Evolutionary conservation across 1,140 invertebrate species (phyloP), one percentile per base, ranked within the genome.

Genomic region (Heliconius hewitsoni): DNA sequence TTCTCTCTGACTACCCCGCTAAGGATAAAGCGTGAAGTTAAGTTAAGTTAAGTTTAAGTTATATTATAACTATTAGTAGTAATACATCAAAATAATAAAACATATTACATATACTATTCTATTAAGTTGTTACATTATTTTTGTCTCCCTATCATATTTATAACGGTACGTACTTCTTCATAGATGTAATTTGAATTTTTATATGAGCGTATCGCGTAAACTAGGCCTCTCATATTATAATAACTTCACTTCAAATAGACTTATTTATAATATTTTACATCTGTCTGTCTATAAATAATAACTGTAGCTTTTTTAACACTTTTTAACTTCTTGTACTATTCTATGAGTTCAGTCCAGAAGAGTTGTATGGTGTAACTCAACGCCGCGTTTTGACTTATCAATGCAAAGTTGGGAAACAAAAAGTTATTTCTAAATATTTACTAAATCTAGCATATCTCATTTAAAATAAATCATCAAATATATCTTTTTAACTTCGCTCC

Each of bases 141-240:
- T 55, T 8, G n/a, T 23, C 57, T 23, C 13, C 4, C 13, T 4
- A 16, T 46, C 42, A 46, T 46, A 46, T 46, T 1, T 46, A 4
- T 46, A 46, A 46, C 13, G 42, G 42, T 46, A 46, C 42, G 57
- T 27, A 23, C n/a, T 60, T 60, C n/a, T 60, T 60, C 57, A 60
- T 60, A 60, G 57, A 60, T 9, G n/a, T 60, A 60, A 60, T 60
- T 60, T 60, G n/a, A 18, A 60, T 60, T 23, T 60, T n/a, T 60
- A 60, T 23, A 60, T 11, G 57, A 60, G 57, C 23, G 57, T 3
- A 60, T 60, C 57, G 57, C 57, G n/a, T 60, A 11, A 23, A 55
- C 52, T 55, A 55, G n/a, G 57, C 57, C 57, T 60, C 8, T 27
- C 57, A 60, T 27, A 60, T 60, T 27, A n/a, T n/a, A 23, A 60